phyloP scores from a whole-genome alignment of 2,888 invertebrate species.

The Drosophila nigritarsus region DNA sequence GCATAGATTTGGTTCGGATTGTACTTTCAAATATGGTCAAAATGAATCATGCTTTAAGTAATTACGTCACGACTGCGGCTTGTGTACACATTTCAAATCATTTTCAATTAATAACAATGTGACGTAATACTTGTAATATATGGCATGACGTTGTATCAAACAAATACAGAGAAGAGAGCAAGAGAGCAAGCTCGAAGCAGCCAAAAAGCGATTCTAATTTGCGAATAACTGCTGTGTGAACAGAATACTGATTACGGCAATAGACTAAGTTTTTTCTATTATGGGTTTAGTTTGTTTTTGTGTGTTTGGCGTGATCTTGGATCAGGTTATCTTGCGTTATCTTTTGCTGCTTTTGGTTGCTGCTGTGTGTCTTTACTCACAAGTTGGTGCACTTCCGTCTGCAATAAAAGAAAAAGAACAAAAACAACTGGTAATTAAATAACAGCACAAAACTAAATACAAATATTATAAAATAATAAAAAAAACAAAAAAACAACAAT shows the following conservation, averaged over 20 bases:
- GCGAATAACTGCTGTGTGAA: background rate
- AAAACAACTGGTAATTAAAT: slow-evolving; percentile 22
- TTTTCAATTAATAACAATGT: background rate
- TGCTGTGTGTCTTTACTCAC: slow-evolving; percentile 48
- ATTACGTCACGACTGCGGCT: background rate
- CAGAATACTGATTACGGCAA: background rate
- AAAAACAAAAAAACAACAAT: background rate
- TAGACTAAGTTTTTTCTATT: background rate
- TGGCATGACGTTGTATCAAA: background rate
- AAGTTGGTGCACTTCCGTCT: slow-evolving; percentile 59
- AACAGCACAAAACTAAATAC: slow-evolving; percentile 3
- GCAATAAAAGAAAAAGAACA: slow-evolving; percentile 28
- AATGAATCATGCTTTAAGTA: background rate
- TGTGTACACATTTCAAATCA: background rate
- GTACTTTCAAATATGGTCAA: background rate
- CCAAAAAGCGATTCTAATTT: background rate
- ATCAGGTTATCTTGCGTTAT: background rate
- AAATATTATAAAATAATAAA: background rate
- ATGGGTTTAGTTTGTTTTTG: background rate
- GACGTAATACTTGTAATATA: background rate
- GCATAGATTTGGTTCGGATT: background rate
- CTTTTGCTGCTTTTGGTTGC: background rate
- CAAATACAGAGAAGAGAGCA: too few species aligned
- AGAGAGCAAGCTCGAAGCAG: background rate
- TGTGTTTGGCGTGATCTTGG: background rate